Evolutionary conservation across 2,888 invertebrate species (phyloP).

Genomic region (Lordiphosa andalusiaca): DNA sequence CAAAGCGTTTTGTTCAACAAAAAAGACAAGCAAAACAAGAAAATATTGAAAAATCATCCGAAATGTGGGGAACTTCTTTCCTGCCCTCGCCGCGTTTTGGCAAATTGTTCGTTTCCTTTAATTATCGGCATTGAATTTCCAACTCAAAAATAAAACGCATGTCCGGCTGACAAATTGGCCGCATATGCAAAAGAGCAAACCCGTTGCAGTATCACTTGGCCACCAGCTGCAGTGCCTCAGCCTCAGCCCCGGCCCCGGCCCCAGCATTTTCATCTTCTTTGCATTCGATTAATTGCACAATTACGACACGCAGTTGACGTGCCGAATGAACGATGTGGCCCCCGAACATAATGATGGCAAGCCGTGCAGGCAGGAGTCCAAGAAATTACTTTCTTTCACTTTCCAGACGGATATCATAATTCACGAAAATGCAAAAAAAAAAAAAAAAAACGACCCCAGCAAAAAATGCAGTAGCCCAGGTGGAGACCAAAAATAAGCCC

Average conservation of each 20-base stretch:
- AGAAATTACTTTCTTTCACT: slow-evolving; percentile 73
- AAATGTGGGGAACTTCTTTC: background rate
- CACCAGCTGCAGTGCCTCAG: slow-evolving; percentile 35
- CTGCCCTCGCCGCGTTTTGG: slow-evolving; percentile 1
- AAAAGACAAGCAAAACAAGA: slow-evolving; percentile 8
- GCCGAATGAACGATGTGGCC: slow-evolving; percentile 51
- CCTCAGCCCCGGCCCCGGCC: slow-evolving; percentile 8
- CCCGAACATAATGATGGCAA: slow-evolving; percentile 55
- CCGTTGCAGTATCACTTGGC: slow-evolving; percentile 39
- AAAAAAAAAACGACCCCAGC: too few species aligned
- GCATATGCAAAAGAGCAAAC: slow-evolving; percentile 54
- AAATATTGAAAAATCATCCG: slow-evolving; percentile 27
- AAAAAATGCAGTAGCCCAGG: slow-evolving; percentile 45
- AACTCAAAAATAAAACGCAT: slow-evolving; percentile 64
- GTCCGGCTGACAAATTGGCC: slow-evolving; percentile 71
- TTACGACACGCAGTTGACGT: slow-evolving; percentile 73
- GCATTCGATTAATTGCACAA: slow-evolving; percentile 73
- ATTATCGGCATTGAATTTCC: slow-evolving; percentile 41
- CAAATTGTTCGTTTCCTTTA: slow-evolving; percentile 67
- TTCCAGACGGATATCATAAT: slow-evolving; percentile 73
- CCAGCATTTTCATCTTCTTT: slow-evolving; percentile 14
- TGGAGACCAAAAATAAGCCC: slow-evolving; percentile 44
- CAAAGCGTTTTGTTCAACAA: background rate
- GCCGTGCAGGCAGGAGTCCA: slow-evolving; percentile 23
- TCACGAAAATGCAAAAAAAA: slow-evolving; percentile 28